phyloP scores from a whole-genome alignment of 2,797 vertebrate genomes.

The Anguilla pacifica region DNA sequence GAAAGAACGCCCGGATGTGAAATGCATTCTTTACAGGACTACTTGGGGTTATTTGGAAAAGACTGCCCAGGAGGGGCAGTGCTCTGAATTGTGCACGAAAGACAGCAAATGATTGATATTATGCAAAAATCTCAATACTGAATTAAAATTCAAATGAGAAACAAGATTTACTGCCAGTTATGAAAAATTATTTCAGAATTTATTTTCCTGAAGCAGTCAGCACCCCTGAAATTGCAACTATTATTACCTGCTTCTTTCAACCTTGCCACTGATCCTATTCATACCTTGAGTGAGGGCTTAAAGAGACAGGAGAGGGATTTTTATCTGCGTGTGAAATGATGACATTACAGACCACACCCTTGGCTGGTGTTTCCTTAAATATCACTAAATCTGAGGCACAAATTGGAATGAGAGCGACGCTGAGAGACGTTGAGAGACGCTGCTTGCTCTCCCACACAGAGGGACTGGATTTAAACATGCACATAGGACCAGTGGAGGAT shows the following conservation, averaged over 20 bases:
- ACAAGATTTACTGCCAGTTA: neutral
- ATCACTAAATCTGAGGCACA: neutral
- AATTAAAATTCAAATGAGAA: neutral
- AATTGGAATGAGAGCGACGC: neutral
- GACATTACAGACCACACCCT: neutral
- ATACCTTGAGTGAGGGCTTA: neutral
- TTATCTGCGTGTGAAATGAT: neutral
- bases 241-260: slow-evolving; percentile 1
- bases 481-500: neutral
- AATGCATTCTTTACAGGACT: neutral
- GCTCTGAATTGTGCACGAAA: neutral
- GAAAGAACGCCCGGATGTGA: slow-evolving; percentile 7
- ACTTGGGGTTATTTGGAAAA: neutral
- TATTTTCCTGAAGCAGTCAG: neutral
- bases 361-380: neutral
- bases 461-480: neutral
- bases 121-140: neutral
- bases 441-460: neutral
- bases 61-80: neutral
- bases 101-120: neutral
- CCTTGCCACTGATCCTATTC: neutral
- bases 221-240: neutral
- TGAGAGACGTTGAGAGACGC: neutral
- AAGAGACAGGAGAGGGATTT: neutral
- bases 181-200: neutral